A percentile compares a stretch with the other conserved stretches of the same genome.
phyloP scores from a whole-genome alignment of 2,888 invertebrate species.

The Amphipyra berbera region DNA sequence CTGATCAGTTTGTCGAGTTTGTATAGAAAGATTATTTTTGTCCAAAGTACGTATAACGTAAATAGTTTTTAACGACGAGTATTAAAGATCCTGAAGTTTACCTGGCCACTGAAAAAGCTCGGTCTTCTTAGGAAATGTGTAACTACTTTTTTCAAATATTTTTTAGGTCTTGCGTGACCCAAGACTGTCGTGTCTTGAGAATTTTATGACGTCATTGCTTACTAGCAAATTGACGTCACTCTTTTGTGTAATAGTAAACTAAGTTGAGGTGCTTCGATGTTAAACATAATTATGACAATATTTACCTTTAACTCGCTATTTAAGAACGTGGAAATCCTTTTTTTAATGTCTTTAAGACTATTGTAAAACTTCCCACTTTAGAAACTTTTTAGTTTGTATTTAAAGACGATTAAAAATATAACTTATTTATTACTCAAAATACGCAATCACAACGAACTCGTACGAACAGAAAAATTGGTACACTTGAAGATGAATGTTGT shows the following conservation, averaged over 20 bases:
- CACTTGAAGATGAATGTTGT: slow-evolving; percentile 66
- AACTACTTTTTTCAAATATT: not conserved
- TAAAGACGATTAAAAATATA: not conserved
- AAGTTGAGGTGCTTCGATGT: slow-evolving; percentile 41
- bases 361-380: slow-evolving; percentile 9
- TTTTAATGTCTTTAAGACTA: slow-evolving; percentile 28
- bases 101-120: not conserved
- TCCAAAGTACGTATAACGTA: not conserved
- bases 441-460: slow-evolving; percentile 57
- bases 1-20: slow-evolving; percentile 15
- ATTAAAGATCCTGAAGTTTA: not conserved
- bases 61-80: slow-evolving; percentile 8
- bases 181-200: not conserved
- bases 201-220: not conserved
- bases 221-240: not conserved
- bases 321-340: slow-evolving; percentile 17
- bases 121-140: slow-evolving; percentile 10
- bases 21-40: slow-evolving; percentile 3
- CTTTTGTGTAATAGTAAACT: slow-evolving; percentile 21
- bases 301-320: slow-evolving; percentile 33
- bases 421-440: slow-evolving; percentile 46
- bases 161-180: not conserved
- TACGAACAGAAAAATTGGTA: slow-evolving; percentile 56
- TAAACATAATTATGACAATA: slow-evolving; percentile 37
- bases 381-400: not conserved